phyloP scores from a whole-genome alignment of 1,140 invertebrate species.

The Ceratina australensis region DNA sequence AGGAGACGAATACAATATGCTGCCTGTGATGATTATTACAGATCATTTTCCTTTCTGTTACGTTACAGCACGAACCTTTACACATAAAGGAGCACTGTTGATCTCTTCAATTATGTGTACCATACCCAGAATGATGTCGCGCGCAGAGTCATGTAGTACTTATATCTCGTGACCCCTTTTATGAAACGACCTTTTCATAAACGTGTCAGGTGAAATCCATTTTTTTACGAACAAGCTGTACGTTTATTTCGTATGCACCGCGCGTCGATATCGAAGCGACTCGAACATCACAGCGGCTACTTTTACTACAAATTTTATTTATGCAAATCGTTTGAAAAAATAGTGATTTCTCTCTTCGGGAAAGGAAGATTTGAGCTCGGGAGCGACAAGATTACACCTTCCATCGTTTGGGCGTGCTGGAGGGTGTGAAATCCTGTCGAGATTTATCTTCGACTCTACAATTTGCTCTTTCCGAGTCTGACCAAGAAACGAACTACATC shows the following conservation, averaged over 20 bases:
- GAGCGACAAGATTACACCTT: neutral
- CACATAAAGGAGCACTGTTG: slow-evolving; percentile 14
- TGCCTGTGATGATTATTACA: slow-evolving; percentile 61
- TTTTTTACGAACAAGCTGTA: too few species aligned
- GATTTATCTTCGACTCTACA: slow-evolving; percentile 68
- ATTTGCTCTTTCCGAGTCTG: slow-evolving; percentile 59
- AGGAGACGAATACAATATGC: slow-evolving; percentile 30
- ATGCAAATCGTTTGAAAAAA: neutral
- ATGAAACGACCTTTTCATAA: too few species aligned
- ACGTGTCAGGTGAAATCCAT: too few species aligned
- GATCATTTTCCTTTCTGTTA: slow-evolving; percentile 66
- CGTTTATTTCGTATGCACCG: neutral
- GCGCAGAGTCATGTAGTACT: too few species aligned
- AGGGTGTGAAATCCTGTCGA: slow-evolving; percentile 64
- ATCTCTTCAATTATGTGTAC: neutral
- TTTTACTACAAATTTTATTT: too few species aligned
- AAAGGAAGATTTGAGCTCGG: neutral
- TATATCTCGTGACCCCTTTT: too few species aligned
- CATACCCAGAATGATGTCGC: neutral
- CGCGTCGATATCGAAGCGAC: too few species aligned
- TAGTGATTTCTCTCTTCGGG: neutral
- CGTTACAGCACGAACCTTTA: slow-evolving; percentile 15
- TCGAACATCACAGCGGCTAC: neutral
- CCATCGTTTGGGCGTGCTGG: slow-evolving; percentile 57
- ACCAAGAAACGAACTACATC: slow-evolving; percentile 15